Evolutionary conservation across 2,797 vertebrate species (phyloP).

Genomic region (Xenopus petersii): DNA sequence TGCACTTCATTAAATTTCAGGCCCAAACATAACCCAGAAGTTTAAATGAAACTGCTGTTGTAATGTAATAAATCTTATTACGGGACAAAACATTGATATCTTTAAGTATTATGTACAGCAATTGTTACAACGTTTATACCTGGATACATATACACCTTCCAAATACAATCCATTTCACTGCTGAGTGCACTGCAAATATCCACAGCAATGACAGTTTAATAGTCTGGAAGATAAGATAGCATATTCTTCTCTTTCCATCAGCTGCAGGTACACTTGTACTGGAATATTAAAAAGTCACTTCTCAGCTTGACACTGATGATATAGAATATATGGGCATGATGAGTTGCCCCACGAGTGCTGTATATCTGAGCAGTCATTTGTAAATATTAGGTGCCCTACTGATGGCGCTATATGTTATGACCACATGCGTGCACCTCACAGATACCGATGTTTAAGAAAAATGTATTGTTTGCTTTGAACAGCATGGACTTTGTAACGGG

Average conservation of each 20-base stretch:
- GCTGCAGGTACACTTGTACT: conserved; percentile 96
- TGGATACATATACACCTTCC: conserved; percentile 90
- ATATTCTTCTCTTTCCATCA: conserved; percentile 74
- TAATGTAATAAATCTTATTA: conserved; percentile 92
- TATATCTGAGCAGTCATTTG: conserved; percentile 78
- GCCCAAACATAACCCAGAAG: conserved; percentile 98
- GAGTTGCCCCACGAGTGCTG: conserved; percentile 67
- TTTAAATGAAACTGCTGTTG: conserved; percentile 98
- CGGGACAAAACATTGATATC: conserved; percentile 81
- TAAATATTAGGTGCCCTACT: conserved; percentile 86
- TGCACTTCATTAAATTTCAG: conserved; percentile 99
- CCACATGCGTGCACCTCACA: conserved; percentile 98
- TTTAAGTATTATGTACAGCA: conserved; percentile 90
- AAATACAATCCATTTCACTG: conserved; percentile 77
- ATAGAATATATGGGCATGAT: conserved; percentile 45
- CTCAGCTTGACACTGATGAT: conserved; percentile 72
- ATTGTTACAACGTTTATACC: conserved; percentile 70
- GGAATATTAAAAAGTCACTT: conserved; percentile 91
- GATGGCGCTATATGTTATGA: conserved; percentile 84
- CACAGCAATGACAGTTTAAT: conserved; percentile 64
- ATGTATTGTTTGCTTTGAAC: conserved; percentile 59
- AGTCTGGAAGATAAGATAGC: conserved; percentile 86
- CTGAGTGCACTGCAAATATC: conserved; percentile 16
- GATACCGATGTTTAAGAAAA: conserved; percentile 71
- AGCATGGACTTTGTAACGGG: conserved; percentile 76